Evolutionary conservation across 2,797 vertebrate genomes (phyloP).

Genomic region (Myiothlypis coronata): DNA sequence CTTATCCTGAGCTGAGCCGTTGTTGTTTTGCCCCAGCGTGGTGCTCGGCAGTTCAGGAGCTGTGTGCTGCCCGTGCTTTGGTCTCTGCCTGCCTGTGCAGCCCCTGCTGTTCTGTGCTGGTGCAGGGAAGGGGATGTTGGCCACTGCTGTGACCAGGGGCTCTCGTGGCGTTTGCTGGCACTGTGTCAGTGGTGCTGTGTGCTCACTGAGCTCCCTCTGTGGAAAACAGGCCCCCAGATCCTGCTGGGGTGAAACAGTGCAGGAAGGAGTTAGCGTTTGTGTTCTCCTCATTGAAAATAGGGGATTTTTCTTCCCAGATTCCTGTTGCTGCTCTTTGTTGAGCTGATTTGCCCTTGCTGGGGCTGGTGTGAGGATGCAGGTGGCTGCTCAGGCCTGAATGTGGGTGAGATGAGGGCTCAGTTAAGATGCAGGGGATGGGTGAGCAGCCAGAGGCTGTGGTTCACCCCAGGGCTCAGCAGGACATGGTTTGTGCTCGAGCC

Average conservation of each 20-base stretch:
- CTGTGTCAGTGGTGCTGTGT: neutral
- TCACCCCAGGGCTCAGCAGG: slow-evolving; percentile 8
- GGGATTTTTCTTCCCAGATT: slow-evolving; percentile 18
- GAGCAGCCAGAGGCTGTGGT: neutral
- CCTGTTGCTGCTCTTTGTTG: neutral
- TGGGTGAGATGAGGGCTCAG: neutral
- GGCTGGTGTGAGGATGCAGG: neutral
- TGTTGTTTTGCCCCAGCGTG: neutral
- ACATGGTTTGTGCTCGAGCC: neutral
- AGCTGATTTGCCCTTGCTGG: slow-evolving; percentile 24
- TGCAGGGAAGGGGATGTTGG: neutral
- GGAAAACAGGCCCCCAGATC: neutral
- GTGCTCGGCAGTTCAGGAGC: neutral
- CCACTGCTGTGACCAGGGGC: rapidly evolving
- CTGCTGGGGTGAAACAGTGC: neutral
- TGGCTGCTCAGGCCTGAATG: neutral
- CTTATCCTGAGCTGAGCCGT: neutral
- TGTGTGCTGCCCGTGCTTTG: neutral
- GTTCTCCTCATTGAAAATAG: slow-evolving; percentile 27
- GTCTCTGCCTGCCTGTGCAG: neutral
- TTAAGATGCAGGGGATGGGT: neutral
- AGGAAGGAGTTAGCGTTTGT: neutral
- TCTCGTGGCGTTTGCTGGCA: rapidly evolving
- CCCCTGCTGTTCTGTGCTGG: neutral
- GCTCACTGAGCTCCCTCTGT: neutral